Conservation (phyloP, 2,888 invertebrate genomes). For the Callyntrura sp. region DNA sequence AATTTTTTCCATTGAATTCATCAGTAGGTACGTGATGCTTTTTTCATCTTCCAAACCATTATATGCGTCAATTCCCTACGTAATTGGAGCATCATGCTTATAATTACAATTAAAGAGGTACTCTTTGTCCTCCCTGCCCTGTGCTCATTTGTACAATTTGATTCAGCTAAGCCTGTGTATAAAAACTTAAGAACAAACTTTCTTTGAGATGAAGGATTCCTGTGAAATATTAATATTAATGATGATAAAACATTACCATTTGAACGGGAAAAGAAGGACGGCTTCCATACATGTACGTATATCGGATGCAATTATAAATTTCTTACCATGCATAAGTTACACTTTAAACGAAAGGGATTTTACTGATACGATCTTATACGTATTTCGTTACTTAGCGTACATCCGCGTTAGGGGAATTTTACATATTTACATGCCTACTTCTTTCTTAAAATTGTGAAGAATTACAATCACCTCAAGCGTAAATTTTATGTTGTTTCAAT, state of each 20-base stretch:
- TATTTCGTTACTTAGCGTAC: not conserved
- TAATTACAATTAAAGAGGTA: too few relatives aligned
- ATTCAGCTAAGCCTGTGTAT: too few relatives aligned
- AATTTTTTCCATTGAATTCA: too few relatives aligned
- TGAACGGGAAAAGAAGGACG: not conserved
- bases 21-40: too few relatives aligned
- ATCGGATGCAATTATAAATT: not conserved
- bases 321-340: not conserved
- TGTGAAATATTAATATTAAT: slow-evolving; percentile 39
- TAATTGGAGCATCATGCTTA: too few relatives aligned
- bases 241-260: not conserved
- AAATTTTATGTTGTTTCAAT: too few relatives aligned
- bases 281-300: not conserved
- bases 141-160: too few relatives aligned
- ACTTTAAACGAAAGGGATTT: not conserved
- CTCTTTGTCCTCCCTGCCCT: too few relatives aligned
- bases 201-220: slow-evolving; percentile 28
- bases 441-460: slow-evolving; percentile 6
- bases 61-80: too few relatives aligned
- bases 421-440: not conserved
- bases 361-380: not conserved
- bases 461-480: not conserved
- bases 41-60: too few relatives aligned
- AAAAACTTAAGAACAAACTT: too few relatives aligned
- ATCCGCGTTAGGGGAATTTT: too few relatives aligned